Percentiles rank a stretch among this genome's conserved stretches.
Evolutionary conservation across 2,797 vertebrate species (phyloP).

Genomic region (Bufotes viridis): DNA sequence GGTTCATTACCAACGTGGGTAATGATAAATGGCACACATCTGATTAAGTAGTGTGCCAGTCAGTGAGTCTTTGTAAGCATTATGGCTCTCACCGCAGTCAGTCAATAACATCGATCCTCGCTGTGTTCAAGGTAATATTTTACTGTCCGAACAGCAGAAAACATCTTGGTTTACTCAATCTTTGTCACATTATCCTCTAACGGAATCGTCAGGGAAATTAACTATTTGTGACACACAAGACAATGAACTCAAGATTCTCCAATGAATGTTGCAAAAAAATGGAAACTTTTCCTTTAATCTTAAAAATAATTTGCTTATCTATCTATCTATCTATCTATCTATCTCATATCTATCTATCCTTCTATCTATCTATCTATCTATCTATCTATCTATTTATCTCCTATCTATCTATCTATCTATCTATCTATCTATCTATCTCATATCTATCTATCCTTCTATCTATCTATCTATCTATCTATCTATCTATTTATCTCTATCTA

Average conservation of each 20-base stretch:
- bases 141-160: constrained; percentile 32
- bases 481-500: constrained; percentile 1
- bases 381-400: too few species aligned
- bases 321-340: not conserved
- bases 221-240: not conserved
- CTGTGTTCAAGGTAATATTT: constrained; percentile 39
- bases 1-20: constrained; percentile 2
- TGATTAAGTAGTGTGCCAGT: constrained; percentile 24
- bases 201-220: constrained; percentile 16
- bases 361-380: too few species aligned
- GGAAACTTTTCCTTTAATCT: too few species aligned
- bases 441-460: not conserved
- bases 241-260: not conserved
- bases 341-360: not conserved
- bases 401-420: too few species aligned
- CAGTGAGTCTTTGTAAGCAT: constrained; percentile 18
- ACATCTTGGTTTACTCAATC: constrained; percentile 24
- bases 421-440: too few species aligned
- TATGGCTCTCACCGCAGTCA: not conserved
- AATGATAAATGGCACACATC: constrained; percentile 10
- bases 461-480: not conserved
- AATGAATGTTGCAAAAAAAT: not conserved
- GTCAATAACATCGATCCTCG: constrained; percentile 50
- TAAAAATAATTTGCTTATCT: not conserved
- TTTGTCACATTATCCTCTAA: constrained; percentile 18